Conservation (phyloP, 2,888 invertebrate species). For the Leptothorax acervorum region DNA sequence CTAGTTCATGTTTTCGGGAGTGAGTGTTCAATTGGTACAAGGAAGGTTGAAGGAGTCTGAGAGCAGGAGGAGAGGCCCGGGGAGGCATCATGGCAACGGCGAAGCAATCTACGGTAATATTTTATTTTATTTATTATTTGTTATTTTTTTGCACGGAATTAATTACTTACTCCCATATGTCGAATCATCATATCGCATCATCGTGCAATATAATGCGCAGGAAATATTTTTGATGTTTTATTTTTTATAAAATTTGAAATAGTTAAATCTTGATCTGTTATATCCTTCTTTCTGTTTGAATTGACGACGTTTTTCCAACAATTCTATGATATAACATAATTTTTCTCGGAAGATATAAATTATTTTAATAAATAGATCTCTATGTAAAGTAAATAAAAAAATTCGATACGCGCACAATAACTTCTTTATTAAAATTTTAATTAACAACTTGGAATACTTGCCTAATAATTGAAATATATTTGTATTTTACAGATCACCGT, state of each 20-base stretch:
- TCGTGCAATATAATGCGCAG: background rate
- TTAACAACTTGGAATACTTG: background rate
- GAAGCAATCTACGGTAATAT: conserved; percentile 6
- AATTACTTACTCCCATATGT: background rate
- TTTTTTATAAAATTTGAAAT: background rate
- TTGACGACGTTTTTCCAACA: background rate
- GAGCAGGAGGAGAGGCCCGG: background rate
- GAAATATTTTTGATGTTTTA: background rate
- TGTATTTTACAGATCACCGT: background rate
- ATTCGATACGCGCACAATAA: background rate
- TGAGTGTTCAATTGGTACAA: background rate
- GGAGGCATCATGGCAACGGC: background rate
- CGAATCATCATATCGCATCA: background rate
- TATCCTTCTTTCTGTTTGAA: background rate
- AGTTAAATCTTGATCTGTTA: background rate
- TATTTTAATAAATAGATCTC: background rate
- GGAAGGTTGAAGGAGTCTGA: background rate
- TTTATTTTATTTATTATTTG: conserved; percentile 12
- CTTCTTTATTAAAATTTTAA: background rate
- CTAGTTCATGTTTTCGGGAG: background rate
- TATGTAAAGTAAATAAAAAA: background rate
- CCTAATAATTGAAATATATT: background rate
- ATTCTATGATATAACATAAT: background rate
- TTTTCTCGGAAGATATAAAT: background rate
- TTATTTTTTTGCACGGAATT: background rate